Conservation (phyloP, 2,888 invertebrate genomes). For the Philaethria dido region DNA sequence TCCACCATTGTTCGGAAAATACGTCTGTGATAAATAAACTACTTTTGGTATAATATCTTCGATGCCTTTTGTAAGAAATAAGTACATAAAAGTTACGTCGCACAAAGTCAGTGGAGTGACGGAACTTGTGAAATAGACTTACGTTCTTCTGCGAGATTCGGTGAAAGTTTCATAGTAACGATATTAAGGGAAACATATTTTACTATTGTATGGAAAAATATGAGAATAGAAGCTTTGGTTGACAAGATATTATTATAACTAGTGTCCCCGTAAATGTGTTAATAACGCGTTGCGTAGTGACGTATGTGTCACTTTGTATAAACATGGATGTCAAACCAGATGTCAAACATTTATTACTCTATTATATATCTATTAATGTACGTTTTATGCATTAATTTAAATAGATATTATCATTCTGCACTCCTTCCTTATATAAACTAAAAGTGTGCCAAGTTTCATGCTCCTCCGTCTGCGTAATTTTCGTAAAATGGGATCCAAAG, state of each 20-base stretch:
- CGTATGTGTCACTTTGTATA: too few species aligned
- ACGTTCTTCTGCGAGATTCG: conserved; percentile 27
- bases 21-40: conserved; percentile 27
- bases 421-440: too few species aligned
- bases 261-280: too few species aligned
- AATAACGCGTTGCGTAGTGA: too few species aligned
- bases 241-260: background rate
- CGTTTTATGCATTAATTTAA: too few species aligned
- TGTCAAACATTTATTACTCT: too few species aligned
- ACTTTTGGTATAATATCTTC: conserved; percentile 22
- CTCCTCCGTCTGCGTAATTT: too few species aligned
- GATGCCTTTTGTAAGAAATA: conserved; percentile 33
- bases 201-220: conserved; percentile 5
- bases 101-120: conserved; percentile 25
- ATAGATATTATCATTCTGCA: too few species aligned
- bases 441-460: too few species aligned
- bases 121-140: conserved; percentile 36
- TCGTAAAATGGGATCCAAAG: too few species aligned
- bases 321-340: too few species aligned
- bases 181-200: conserved; percentile 33
- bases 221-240: background rate
- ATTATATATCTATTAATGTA: too few species aligned
- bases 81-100: conserved; percentile 37
- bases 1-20: conserved; percentile 14
- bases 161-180: conserved; percentile 31